These are phyloP conservation scores for Entelurus aequoreus DNA, from an alignment of 2,113 vertebrate species.

Conservation along the genomic window DNA sequence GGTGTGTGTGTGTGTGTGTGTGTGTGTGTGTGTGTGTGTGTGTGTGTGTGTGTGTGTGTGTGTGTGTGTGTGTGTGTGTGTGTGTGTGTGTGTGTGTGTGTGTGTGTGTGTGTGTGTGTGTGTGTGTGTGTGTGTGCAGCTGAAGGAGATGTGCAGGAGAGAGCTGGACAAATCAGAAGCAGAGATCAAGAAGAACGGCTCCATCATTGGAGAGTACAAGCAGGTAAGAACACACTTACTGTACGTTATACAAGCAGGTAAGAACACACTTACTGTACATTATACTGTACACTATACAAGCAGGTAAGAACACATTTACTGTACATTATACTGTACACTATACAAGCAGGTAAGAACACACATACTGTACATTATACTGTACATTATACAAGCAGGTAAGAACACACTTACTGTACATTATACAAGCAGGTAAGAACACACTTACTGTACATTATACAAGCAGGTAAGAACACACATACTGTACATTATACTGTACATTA, in stretches of 20 bases:
- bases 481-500: too few species aligned
- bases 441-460: slow-evolving; percentile 72
- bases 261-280: background rate
- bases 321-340: too few species aligned
- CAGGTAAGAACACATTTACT: slow-evolving; percentile 73
- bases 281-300: slow-evolving; percentile 71
- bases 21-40: too few species aligned
- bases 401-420: background rate
- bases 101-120: too few species aligned
- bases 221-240: slow-evolving; percentile 72
- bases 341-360: slow-evolving; percentile 87
- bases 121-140: slow-evolving; percentile 62
- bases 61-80: too few species aligned
- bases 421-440: slow-evolving; percentile 87
- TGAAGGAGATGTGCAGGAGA: slow-evolving; percentile 97
- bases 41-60: too few species aligned
- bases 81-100: too few species aligned
- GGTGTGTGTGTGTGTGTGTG: too few species aligned
- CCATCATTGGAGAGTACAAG: slow-evolving; percentile 98
- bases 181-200: slow-evolving; percentile 96
- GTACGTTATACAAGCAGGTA: slow-evolving; percentile 86
- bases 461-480: slow-evolving; percentile 72
- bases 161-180: slow-evolving; percentile 95
- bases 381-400: too few species aligned
- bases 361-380: too few species aligned